Base-by-base conservation (phyloP, 2,113 vertebrate species). In the Polypterus bichir region DNA sequence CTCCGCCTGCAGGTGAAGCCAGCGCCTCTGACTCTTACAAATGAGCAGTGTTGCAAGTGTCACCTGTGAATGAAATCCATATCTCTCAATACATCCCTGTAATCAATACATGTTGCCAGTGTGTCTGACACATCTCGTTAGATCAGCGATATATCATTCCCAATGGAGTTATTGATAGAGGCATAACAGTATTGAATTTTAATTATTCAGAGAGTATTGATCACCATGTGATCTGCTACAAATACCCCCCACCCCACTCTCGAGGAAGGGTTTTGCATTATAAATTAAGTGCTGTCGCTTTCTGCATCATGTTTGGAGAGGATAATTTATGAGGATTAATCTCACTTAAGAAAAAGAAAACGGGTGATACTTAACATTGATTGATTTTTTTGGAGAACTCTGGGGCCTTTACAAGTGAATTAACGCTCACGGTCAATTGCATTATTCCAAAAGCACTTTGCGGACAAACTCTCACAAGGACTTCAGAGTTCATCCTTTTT, bases 151-250 rank as follows among this genome's bases (percentile, higher is more conserved):
- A 79, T 74, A 85, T 86, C 82, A 85, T 85, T 85, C 73, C 77
- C 74, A 69, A 74, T 71, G 77, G 74, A 70, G 70, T 83, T 87
- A 83, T 82, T 81, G 82, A 85, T 77, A 83, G 64, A 83, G 76
- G 84, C 71, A 65, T 73, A 68, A 76, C 66, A 75, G 69, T 80
- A 87, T 83, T 65, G 73, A 79, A 85, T 86, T 87, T 89, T 89
- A 88, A 87, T 89, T 89, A 88, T 87, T 89, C 79, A 84, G 77
- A 71, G 72, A 54, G 68, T 80, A 88, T 86, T 70, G 86, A 89
- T 87, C 72, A 62, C 67, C 73, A 74, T 68, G 83, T 84, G 83
- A 85, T 86, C 75, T 73, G 76, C 73, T 69, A 72, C 81, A 77
- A 84, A 86, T 79, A 27, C 27, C 27, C 27, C 27, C 27, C 27